A percentile compares a stretch with the other conserved stretches of the same genome.
These are phyloP conservation scores for Ahaetulla prasina DNA, from an alignment of 2,113 vertebrate genomes.

Conservation along the genomic window DNA sequence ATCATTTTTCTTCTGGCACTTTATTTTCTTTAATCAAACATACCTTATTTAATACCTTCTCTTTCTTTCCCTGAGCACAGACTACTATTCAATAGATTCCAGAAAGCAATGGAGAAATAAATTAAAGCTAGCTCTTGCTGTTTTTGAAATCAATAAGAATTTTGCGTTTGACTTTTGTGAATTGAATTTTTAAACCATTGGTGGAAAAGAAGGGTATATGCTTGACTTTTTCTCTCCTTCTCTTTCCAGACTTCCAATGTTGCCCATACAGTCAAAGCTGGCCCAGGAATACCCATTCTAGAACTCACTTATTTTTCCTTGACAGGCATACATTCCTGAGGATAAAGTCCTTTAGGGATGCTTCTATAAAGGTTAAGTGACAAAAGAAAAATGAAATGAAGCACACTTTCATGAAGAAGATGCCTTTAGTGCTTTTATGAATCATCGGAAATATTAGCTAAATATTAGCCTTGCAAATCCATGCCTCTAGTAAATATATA, in stretches of 20 bases:
- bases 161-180: conserved; percentile 8
- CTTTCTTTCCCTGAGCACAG: conserved; percentile 26
- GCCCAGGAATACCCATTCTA: conserved; percentile 9
- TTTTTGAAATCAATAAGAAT: conserved; percentile 25
- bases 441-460: conserved; percentile 57
- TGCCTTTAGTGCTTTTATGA: conserved; percentile 54
- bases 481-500: conserved; percentile 35
- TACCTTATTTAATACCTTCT: conserved; percentile 26
- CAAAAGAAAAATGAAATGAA: conserved; percentile 44
- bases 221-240: background rate
- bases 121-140: background rate
- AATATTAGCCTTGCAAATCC: conserved; percentile 48
- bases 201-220: background rate
- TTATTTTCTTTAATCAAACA: conserved; percentile 25
- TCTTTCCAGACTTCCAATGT: background rate
- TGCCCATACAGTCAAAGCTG: background rate
- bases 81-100: conserved; percentile 3
- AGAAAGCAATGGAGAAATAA: conserved; percentile 13
- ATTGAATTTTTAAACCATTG: conserved; percentile 15
- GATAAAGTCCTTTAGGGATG: conserved; percentile 44
- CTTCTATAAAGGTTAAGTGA: conserved; percentile 24
- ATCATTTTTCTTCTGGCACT: conserved; percentile 1
- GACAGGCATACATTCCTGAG: conserved; percentile 21
- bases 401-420: conserved; percentile 52
- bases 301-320: conserved; percentile 25